Percentiles rank a stretch among this genome's conserved stretches.
phyloP scores from a whole-genome alignment of 2,888 invertebrate genomes.

The Aphrophora alni region DNA sequence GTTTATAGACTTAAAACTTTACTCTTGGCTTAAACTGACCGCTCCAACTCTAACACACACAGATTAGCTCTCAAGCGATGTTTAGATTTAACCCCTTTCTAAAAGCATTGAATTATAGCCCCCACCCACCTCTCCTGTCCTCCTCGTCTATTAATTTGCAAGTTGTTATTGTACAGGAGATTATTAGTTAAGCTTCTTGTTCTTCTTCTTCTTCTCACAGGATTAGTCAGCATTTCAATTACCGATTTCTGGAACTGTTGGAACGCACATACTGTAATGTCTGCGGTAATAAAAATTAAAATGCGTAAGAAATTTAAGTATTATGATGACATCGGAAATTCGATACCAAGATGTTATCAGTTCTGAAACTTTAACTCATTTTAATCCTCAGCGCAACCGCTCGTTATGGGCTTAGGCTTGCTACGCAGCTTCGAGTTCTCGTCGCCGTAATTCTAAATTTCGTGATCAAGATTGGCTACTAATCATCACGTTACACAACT shows the following conservation, averaged over 20 bases:
- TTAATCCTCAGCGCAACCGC: no score
- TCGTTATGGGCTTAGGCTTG: no score
- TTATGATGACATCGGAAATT: no score
- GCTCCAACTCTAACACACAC: not conserved
- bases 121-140: not conserved
- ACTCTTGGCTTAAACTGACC: not conserved
- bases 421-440: no score
- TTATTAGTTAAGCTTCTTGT: not conserved
- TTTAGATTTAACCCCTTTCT: conserved; percentile 4
- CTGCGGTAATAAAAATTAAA: no score
- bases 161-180: not conserved
- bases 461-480: no score
- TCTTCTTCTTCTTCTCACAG: not conserved
- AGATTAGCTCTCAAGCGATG: not conserved
- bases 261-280: no score
- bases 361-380: no score
- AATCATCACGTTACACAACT: no score
- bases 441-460: no score
- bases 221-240: conserved; percentile 2
- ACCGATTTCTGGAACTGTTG: not conserved
- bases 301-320: no score
- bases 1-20: conserved; percentile 9
- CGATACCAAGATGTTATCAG: no score
- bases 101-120: conserved; percentile 9
- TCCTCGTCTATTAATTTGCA: not conserved